A percentile compares a stretch with the other conserved stretches of the same genome.
These are phyloP conservation scores for Sarcophaga bullata DNA, from an alignment of 1,140 invertebrate genomes.

Conservation along the genomic window DNA sequence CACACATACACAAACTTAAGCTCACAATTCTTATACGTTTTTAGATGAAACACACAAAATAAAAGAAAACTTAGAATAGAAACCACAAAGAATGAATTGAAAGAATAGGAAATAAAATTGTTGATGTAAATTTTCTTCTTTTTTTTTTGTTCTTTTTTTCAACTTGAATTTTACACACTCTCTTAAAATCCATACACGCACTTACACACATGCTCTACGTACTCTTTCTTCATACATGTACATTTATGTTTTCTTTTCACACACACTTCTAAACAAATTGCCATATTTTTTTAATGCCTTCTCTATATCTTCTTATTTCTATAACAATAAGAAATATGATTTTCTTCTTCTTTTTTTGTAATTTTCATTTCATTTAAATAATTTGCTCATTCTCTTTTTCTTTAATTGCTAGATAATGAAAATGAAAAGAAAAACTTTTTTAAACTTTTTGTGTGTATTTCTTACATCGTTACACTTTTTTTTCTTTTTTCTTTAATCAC, in stretches of 20 bases:
- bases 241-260: too few relatives aligned
- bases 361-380: slow-evolving; percentile 11
- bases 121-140: slow-evolving; percentile 28
- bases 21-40: not conserved
- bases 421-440: slow-evolving; percentile 12
- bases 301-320: too few relatives aligned
- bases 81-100: slow-evolving; percentile 12
- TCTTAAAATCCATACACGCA: not conserved
- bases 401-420: slow-evolving; percentile 9
- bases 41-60: not conserved
- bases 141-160: too few relatives aligned
- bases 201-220: not conserved
- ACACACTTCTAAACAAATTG: too few relatives aligned
- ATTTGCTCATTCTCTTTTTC: slow-evolving; percentile 4
- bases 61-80: slow-evolving; percentile 31
- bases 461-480: slow-evolving; percentile 39
- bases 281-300: too few relatives aligned
- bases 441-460: slow-evolving; percentile 40
- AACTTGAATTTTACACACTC: not conserved
- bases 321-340: not conserved
- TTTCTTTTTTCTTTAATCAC: not conserved
- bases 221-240: not conserved
- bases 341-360: not conserved
- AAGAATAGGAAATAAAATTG: slow-evolving; percentile 27
- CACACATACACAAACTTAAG: slow-evolving; percentile 15